These are phyloP conservation scores for Crotalus viridis DNA, from an alignment of 2,113 vertebrate species.

Conservation along the genomic window DNA sequence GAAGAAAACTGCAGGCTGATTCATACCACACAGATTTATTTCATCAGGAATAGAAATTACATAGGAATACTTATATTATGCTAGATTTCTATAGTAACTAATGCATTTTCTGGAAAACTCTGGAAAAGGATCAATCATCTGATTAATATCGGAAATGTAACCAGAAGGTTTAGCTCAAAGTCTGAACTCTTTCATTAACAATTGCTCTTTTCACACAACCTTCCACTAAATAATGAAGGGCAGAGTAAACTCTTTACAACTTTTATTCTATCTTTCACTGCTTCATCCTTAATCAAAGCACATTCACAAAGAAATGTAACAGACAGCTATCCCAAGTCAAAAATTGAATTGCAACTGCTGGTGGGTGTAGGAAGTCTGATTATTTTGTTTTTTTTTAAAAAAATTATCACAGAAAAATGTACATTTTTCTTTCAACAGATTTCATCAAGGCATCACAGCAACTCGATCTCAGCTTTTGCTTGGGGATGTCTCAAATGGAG, in stretches of 20 bases:
- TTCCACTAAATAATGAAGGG: background rate
- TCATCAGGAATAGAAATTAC: background rate
- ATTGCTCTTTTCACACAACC: background rate
- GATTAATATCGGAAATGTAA: background rate
- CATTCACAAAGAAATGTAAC: background rate
- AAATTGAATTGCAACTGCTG: background rate
- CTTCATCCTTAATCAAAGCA: background rate
- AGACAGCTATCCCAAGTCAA: constrained; percentile 8
- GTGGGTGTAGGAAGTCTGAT: background rate
- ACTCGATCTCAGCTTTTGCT: background rate
- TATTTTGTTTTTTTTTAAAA: background rate
- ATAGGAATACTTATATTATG: background rate
- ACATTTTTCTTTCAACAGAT: background rate
- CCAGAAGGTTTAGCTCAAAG: background rate
- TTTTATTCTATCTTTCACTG: background rate
- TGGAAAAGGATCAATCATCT: background rate
- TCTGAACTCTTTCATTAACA: background rate
- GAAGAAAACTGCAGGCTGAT: background rate
- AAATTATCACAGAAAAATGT: background rate
- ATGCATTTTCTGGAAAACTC: constrained; percentile 1
- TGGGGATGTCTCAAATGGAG: background rate
- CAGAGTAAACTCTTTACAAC: background rate
- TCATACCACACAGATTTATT: background rate
- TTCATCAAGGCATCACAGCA: background rate
- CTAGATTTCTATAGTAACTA: background rate